Percentiles rank a stretch among this genome's conserved stretches.
Conservation (phyloP, 2,113 vertebrate species). For the Stictonetta naevosa region DNA sequence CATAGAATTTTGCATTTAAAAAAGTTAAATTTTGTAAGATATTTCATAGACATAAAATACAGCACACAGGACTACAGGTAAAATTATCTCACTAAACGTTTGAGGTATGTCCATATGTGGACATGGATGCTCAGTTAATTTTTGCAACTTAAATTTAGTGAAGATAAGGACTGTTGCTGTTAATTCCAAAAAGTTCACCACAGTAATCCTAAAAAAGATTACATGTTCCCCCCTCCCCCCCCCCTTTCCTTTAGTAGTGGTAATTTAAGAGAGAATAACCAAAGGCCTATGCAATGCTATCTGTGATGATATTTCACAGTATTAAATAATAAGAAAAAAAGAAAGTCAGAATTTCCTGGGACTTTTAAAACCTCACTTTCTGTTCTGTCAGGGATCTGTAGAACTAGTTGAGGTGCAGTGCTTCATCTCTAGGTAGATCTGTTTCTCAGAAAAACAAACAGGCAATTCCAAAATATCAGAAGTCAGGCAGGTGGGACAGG, state of each 20-base stretch:
- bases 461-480: too few species aligned
- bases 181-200: neutral
- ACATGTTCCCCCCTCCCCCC: too few species aligned
- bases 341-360: too few species aligned
- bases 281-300: neutral
- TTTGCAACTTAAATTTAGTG: neutral
- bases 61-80: neutral
- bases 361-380: neutral
- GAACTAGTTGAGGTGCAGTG: neutral
- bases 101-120: neutral
- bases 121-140: neutral
- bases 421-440: neutral
- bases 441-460: neutral
- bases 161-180: neutral
- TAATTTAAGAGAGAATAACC: neutral
- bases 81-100: neutral
- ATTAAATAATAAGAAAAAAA: neutral
- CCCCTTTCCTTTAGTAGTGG: neutral
- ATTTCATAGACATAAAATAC: neutral
- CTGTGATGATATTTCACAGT: neutral
- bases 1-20: neutral
- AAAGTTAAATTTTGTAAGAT: neutral
- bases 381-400: neutral
- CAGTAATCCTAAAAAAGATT: neutral
- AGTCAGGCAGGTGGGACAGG: too few species aligned